Evolutionary conservation across 2,888 invertebrate species (phyloP).

Genomic region (Drosophila buzzatii): DNA sequence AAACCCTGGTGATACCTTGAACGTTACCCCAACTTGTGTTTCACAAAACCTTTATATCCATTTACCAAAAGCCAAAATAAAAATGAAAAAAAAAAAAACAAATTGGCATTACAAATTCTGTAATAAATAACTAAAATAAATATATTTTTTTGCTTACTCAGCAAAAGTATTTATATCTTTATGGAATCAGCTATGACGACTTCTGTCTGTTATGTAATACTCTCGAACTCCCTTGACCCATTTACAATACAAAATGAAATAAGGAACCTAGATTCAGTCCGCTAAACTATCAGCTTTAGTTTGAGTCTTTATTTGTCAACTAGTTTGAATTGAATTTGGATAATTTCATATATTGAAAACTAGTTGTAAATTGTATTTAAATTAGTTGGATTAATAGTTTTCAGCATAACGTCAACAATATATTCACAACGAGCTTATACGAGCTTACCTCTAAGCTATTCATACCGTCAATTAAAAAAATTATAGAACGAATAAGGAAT

Average conservation of each 20-base stretch:
- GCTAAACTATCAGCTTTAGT: not conserved
- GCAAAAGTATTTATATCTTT: too few relatives aligned
- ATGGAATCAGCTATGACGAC: not conserved
- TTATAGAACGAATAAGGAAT: not conserved
- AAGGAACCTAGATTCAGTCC: too few relatives aligned
- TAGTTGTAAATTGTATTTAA: not conserved
- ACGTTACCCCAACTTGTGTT: not conserved
- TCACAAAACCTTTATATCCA: not conserved
- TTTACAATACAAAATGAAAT: too few relatives aligned
- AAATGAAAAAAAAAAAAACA: too few relatives aligned
- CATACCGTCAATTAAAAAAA: not conserved
- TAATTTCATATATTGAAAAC: not conserved
- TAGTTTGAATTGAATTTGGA: not conserved
- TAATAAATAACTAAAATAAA: too few relatives aligned
- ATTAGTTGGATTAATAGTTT: not conserved
- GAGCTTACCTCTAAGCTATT: not conserved
- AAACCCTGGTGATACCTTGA: not conserved
- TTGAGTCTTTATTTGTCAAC: not conserved
- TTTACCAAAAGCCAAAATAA: too few relatives aligned
- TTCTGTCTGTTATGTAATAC: not conserved
- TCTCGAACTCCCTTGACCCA: too few relatives aligned
- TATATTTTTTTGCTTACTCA: too few relatives aligned
- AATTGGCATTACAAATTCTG: too few relatives aligned
- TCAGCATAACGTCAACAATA: not conserved
- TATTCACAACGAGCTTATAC: not conserved